Evolutionary conservation across 2,113 vertebrate genomes (phyloP), one percentile per base, ranked within the genome.

Genomic region (Percina caprodes): DNA sequence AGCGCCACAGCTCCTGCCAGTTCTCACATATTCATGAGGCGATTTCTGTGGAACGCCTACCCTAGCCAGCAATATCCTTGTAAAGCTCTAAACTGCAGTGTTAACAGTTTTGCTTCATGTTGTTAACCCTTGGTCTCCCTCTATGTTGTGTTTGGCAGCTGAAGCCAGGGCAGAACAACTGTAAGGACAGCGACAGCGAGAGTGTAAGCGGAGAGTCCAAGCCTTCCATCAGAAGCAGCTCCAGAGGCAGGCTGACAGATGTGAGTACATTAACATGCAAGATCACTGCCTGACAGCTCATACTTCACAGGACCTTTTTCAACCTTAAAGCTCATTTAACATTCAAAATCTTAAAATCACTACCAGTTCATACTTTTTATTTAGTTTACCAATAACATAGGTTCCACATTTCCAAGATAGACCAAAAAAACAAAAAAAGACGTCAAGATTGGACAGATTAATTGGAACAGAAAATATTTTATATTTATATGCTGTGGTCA

Each of bases 131-230:
- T 83, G 60, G n/a, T 85, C 35, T 77, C 61, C 63, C 72, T 80
- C 15, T 92, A 56, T 91, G 14, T 78, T 90, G 54, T 92, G 4
- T 86, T 30, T 89, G 90, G 52, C 74, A 99, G 98, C 95, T 99
- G 92, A 99, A 97, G 90, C 91, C 97, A 0, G 97, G 96, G 23
- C 96, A 97, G 93, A 96, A 96, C 94, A 96, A 97, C 94, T 96
- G 96, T 91, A 96, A 97, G 78, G 96, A 96, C 95, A 98, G 97
- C 10, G 97, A 98, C 94, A 98, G 96, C 0, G 98, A 98, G 72
- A 97, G 96, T 0, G 95, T 92, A 24, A 97, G 96, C 3, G 95
- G 95, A 18, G 95, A 96, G 79, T 96, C 96, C 6, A 99, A 98
- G 91, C 96, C 96, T 9, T 98, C 96, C 77, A 94, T 95, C 72